Evolutionary conservation across 1,140 invertebrate genomes (phyloP), one percentile per base, ranked within the genome.

Genomic region (Drosophila rhopaloa): DNA sequence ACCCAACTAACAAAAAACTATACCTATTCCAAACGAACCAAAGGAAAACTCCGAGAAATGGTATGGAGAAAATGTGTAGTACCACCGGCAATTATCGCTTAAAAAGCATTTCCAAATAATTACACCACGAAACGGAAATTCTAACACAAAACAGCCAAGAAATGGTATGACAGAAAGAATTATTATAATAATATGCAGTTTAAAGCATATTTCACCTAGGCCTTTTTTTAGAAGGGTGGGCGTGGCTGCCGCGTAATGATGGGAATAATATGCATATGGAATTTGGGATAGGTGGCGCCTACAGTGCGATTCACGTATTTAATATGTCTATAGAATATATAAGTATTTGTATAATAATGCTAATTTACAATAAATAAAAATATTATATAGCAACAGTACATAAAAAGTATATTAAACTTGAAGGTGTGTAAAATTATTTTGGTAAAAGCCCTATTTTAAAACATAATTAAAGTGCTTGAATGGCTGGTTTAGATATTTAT

Each of bases 51-150:
- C 43, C 37, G 14, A 66, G 27, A 37, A 54, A 29, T 32, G 37
- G 37, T 13, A n/a, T 11, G 16, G 13, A 35, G 8, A 35, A 37
- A 54, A 63, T 51, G 55, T 35, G 35, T 48, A 63, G 71, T 83
- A 71, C 83, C 83, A 88, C 79, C 83, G 63, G 84, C 83, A 88
- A 88, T 88, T 88, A 88, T 88, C 84, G 83, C 59, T 86, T 86
- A 88, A 86, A 88, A 88, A 88, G 84, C 83, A 86, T 86, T 86
- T 86, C 79, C 72, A 83, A 85, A 85, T 85, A 86, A 85, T 85
- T 85, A 85, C 82, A 71, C 62, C 78, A 76, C 77, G 37, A 32
- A 48, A 41, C 47, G 56, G 41, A 72, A 47, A 74, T 63, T 66
- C 63, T 66, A 73, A 50, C 48, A 41, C 32, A 60, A 60, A 73